Evolutionary conservation across 1,140 invertebrate species (phyloP), one percentile per base, ranked within the genome.

Genomic region (Penaeus vannamei): DNA sequence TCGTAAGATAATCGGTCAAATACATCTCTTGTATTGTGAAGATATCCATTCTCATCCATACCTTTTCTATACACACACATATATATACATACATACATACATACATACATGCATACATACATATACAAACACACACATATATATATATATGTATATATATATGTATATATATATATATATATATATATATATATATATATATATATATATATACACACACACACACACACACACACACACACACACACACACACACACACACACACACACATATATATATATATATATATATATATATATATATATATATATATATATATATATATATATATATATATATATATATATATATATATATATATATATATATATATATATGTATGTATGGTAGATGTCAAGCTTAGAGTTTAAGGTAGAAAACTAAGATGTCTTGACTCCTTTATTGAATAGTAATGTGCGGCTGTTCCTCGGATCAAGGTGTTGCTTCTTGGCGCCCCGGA

Each of bases 131-230:
- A 72, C 26, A 26, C 8, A 23, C 26, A 26, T 72, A 72, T 72
- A 26, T 26, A 72, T 72, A 72, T 72, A 26, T 72, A 72, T 72
- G 26, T 69, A n/a, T 69, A 69, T 69, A n/a, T n/a, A 69, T 69
- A 69, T 69, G 2, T 69, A 69, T 69, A 22, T 69, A 22, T 69
- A 22, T 69, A 22, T 69, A 22, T 69, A 22, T 69, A 22, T 69
- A 22, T 69, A 22, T 69, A 22, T 69, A 22, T 69, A 22, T 69
- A 22, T 69, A 22, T 69, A 22, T 69, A 22, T 69, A 22, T 69
- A 22, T 69, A 22, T 69, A 22, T 69, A 22, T 69, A 22, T 69
- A 22, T 69, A 2, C 20, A 2, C 20, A 69, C 20, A 8, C 20
- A 69, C 20, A 69, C 20, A 69, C 20, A 69, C 20, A 69, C 20